These are phyloP conservation scores for Sclerurus mexicanus DNA, from an alignment of 2,113 vertebrate genomes.

Conservation along the genomic window DNA sequence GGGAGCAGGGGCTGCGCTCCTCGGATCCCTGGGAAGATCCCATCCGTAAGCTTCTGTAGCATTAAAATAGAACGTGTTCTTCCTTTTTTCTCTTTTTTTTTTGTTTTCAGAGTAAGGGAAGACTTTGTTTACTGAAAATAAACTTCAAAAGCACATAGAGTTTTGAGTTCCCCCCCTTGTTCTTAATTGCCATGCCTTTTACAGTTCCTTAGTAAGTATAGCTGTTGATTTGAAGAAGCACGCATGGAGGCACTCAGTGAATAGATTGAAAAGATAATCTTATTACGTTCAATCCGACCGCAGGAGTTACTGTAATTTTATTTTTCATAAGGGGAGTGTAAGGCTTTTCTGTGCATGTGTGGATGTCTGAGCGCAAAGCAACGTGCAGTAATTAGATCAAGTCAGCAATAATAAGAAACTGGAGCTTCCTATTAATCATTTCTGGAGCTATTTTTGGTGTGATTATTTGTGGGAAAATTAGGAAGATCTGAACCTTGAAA, in stretches of 20 bases:
- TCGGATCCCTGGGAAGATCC: slow-evolving; percentile 24
- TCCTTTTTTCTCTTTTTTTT: background rate
- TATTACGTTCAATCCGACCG: background rate
- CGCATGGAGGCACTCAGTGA: background rate
- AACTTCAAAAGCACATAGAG: background rate
- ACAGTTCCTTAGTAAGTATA: background rate
- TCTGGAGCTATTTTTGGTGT: background rate
- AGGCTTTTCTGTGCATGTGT: background rate
- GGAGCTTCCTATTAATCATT: background rate
- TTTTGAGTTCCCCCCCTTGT: background rate
- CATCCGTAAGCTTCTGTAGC: background rate
- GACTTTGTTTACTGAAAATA: slow-evolving; percentile 25
- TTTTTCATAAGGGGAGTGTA: background rate
- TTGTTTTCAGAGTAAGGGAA: background rate
- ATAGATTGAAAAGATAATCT: slow-evolving; percentile 28
- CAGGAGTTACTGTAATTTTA: slow-evolving; percentile 4
- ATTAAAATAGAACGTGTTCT: slow-evolving; percentile 4
- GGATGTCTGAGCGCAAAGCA: background rate
- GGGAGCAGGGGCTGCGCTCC: no score
- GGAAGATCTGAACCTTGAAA: background rate
- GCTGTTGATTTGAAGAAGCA: background rate
- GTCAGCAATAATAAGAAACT: background rate
- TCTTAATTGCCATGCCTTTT: background rate
- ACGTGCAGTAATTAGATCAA: background rate
- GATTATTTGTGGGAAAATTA: background rate